A percentile compares a stretch with the other conserved stretches of the same genome.
phyloP scores from a whole-genome alignment of 2,888 invertebrate genomes.

The Emmelina monodactyla region DNA sequence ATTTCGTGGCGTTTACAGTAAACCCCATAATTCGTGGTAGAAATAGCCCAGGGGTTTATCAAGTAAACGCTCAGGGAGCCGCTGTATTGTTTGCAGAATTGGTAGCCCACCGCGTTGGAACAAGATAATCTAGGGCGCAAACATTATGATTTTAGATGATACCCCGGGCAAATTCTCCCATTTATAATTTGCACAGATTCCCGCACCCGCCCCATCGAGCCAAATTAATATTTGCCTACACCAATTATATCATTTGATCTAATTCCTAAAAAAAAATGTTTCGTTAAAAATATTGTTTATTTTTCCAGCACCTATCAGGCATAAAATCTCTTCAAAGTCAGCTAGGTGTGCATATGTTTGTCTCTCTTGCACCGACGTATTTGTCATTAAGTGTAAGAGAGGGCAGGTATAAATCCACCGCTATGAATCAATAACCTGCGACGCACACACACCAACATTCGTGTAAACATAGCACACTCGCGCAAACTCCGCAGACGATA shows the following conservation, averaged over 20 bases:
- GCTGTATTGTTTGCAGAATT: not conserved
- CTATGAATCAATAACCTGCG: constrained; percentile 60
- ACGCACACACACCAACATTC: constrained; percentile 39
- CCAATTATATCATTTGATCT: no score
- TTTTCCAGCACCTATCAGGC: no score
- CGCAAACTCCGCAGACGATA: constrained; percentile 39
- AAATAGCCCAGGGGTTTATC: not conserved
- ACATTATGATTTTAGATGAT: not conserved
- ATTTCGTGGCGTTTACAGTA: no score
- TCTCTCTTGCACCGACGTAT: constrained; percentile 44
- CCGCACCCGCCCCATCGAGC: constrained; percentile 46
- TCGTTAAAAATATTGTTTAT: no score
- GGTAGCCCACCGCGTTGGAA: not conserved
- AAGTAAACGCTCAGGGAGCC: not conserved
- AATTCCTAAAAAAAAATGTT: no score
- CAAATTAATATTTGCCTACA: no score
- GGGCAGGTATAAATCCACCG: constrained; percentile 53
- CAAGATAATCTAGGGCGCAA: not conserved
- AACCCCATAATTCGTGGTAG: no score
- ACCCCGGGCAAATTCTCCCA: not conserved
- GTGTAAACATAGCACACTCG: constrained; percentile 40
- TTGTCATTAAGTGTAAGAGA: constrained; percentile 55
- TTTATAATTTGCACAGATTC: constrained; percentile 4
- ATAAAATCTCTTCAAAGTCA: no score
- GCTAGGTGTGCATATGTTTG: no score